These are phyloP conservation scores for Spinus olivaceus DNA, from an alignment of 2,797 vertebrate species.

Conservation along the genomic window DNA sequence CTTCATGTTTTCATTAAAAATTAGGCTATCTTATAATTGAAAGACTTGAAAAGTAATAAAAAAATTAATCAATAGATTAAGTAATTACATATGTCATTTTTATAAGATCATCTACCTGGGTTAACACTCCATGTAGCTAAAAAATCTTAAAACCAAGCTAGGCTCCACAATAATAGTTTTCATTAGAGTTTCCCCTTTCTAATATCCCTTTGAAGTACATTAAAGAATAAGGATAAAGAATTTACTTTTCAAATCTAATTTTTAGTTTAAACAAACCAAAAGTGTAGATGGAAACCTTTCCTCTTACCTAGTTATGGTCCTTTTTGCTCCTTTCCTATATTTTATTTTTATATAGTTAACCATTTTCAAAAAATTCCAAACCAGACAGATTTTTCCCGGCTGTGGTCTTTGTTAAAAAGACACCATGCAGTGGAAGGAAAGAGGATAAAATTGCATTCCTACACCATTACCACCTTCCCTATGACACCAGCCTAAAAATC, in stretches of 20 bases:
- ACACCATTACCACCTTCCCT: background rate
- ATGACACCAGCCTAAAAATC: background rate
- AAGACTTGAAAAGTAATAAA: background rate
- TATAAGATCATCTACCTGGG: background rate
- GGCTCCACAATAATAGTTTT: background rate
- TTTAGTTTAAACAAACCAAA: background rate
- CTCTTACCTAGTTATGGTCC: background rate
- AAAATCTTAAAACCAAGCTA: background rate
- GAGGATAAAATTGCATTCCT: background rate
- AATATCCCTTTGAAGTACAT: background rate
- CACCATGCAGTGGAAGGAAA: background rate
- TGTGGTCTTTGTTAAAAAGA: background rate
- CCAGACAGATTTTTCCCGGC: background rate
- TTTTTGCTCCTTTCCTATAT: background rate
- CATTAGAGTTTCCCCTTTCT: background rate
- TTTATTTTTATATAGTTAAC: background rate
- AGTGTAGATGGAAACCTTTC: background rate
- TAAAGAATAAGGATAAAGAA: background rate
- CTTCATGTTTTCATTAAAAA: background rate
- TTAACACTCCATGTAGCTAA: background rate
- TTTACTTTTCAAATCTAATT: background rate
- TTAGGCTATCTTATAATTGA: background rate
- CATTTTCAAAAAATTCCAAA: background rate
- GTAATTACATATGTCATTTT: background rate
- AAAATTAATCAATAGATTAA: background rate